Percentiles rank a stretch among this genome's conserved stretches.
Evolutionary conservation across 2,797 vertebrate species (phyloP).

Genomic region (Diglossa cyanea): DNA sequence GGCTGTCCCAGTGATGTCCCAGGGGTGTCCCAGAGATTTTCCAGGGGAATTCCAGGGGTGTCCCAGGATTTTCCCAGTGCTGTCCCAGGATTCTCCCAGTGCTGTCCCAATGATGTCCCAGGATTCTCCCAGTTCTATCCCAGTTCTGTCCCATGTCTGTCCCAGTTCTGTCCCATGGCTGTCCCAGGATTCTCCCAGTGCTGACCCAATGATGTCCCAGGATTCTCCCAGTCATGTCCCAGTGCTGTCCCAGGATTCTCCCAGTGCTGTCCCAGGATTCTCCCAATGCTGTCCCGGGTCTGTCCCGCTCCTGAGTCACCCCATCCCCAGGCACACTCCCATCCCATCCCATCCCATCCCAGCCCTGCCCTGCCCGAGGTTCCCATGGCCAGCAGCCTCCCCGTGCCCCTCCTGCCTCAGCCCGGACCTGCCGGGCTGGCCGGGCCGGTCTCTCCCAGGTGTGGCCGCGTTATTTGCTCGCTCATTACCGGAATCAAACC

Average conservation of each 20-base stretch:
- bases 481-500: neutral
- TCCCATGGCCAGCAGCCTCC: neutral
- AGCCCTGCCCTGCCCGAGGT: neutral
- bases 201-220: neutral
- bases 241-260: neutral
- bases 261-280: too few species aligned
- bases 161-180: fast-evolving
- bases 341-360: too few species aligned
- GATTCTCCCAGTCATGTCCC: too few species aligned
- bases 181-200: too few species aligned
- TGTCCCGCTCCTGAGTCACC: neutral
- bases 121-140: neutral
- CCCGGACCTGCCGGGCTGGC: neutral
- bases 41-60: too few species aligned
- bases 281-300: fast-evolving
- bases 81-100: neutral
- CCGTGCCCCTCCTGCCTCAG: neutral
- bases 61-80: fast-evolving
- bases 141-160: fast-evolving
- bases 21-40: too few species aligned
- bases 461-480: neutral
- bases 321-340: too few species aligned
- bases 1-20: too few species aligned
- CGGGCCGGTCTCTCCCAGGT: neutral
- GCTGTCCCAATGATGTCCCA: neutral